Conservation (phyloP, 2,888 invertebrate genomes). For the Morpho achilles region DNA sequence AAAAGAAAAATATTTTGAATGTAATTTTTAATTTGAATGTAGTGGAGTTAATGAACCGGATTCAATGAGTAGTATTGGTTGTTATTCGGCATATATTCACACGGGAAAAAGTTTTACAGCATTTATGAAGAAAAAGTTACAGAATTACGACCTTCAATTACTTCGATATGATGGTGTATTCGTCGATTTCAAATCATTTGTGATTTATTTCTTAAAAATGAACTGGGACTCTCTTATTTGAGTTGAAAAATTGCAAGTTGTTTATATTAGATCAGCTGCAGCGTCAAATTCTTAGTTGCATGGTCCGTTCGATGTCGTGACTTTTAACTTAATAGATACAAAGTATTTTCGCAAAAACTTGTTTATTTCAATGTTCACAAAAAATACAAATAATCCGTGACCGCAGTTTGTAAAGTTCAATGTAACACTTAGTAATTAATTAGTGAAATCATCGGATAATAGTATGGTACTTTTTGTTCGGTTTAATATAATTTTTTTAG, state of each 20-base stretch:
- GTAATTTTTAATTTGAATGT: no score
- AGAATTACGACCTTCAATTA: no score
- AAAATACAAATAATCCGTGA: slow-evolving; percentile 22
- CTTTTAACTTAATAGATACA: slow-evolving; percentile 3
- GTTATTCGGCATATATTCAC: no score
- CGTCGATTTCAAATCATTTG: no score
- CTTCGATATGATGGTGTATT: no score
- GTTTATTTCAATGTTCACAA: slow-evolving; percentile 10
- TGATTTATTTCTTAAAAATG: no score
- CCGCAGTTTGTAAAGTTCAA: slow-evolving; percentile 12
- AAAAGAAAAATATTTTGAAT: no score
- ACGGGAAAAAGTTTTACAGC: no score
- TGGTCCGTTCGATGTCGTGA: background rate
- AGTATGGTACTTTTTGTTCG: background rate
- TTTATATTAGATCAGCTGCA: background rate
- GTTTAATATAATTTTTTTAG: background rate
- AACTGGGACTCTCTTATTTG: no score
- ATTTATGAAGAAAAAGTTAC: no score
- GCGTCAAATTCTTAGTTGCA: background rate
- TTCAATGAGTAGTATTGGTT: no score
- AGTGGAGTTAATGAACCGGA: no score
- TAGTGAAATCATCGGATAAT: slow-evolving; percentile 13
- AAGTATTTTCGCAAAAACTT: slow-evolving; percentile 11
- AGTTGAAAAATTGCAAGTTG: background rate
- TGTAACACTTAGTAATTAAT: slow-evolving; percentile 17